phyloP scores from a whole-genome alignment of 2,888 invertebrate genomes.

The Pheosia gnoma region DNA sequence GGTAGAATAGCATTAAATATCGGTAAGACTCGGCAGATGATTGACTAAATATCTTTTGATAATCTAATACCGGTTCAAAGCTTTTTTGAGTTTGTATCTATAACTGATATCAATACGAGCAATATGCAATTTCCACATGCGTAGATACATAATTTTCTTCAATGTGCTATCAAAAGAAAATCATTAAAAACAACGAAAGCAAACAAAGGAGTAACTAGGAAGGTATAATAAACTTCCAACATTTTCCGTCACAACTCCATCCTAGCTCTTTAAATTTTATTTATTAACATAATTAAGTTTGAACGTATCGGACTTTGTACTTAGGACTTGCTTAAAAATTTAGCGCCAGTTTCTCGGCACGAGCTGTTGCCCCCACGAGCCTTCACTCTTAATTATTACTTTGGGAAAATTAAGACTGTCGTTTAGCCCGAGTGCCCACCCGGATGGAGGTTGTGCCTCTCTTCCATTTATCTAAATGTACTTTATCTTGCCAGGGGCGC shows the following conservation, averaged over 20 bases:
- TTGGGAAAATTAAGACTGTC: slow-evolving; percentile 84
- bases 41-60: too few species aligned
- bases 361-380: slow-evolving; percentile 69
- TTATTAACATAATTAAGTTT: slow-evolving; percentile 79
- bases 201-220: too few species aligned
- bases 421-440: slow-evolving; percentile 78
- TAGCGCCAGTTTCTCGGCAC: slow-evolving; percentile 65
- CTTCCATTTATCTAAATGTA: slow-evolving; percentile 82
- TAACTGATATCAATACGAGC: too few species aligned
- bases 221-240: background rate
- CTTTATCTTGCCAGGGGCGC: slow-evolving; percentile 76
- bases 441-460: slow-evolving; percentile 70
- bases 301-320: slow-evolving; percentile 80
- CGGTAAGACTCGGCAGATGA: too few species aligned
- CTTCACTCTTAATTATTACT: slow-evolving; percentile 85
- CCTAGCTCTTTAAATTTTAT: slow-evolving; percentile 52
- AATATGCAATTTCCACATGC: too few species aligned
- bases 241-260: slow-evolving; percentile 38
- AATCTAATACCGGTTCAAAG: too few species aligned
- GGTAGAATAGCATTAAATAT: too few species aligned
- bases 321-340: slow-evolving; percentile 82
- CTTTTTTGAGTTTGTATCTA: too few species aligned
- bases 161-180: too few species aligned
- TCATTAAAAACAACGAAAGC: too few species aligned
- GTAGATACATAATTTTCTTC: too few species aligned